phyloP scores from a whole-genome alignment of 2,797 vertebrate species.

The Buceros bicornis region DNA sequence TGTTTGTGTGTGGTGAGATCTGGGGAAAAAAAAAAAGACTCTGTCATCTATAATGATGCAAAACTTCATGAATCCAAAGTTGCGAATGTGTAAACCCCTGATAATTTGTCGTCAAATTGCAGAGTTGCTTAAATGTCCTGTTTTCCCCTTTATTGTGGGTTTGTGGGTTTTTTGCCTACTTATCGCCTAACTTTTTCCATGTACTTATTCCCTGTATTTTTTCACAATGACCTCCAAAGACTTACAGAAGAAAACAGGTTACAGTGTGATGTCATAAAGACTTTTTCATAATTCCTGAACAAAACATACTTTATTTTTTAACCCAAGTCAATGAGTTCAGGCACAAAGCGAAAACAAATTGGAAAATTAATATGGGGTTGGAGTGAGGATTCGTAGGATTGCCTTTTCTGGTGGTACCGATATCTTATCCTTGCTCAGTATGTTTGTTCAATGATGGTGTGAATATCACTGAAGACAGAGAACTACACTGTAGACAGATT shows the following conservation, averaged over 20 bases:
- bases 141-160: background rate
- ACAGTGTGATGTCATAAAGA: background rate
- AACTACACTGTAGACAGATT: background rate
- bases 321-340: background rate
- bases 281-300: background rate
- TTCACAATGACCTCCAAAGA: background rate
- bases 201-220: background rate
- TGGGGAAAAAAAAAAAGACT: background rate
- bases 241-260: background rate
- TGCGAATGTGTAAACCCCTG: background rate
- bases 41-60: background rate
- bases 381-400: background rate
- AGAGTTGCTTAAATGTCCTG: background rate
- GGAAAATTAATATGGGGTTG: background rate
- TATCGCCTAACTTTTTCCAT: background rate
- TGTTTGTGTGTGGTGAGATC: background rate
- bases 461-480: background rate
- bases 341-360: background rate
- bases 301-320: background rate
- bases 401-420: background rate
- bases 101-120: background rate
- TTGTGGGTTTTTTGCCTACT: background rate
- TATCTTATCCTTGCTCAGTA: background rate
- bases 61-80: background rate
- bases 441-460: background rate